Evolutionary conservation across 2,797 vertebrate species (phyloP).

Genomic region (Bufotes viridis): DNA sequence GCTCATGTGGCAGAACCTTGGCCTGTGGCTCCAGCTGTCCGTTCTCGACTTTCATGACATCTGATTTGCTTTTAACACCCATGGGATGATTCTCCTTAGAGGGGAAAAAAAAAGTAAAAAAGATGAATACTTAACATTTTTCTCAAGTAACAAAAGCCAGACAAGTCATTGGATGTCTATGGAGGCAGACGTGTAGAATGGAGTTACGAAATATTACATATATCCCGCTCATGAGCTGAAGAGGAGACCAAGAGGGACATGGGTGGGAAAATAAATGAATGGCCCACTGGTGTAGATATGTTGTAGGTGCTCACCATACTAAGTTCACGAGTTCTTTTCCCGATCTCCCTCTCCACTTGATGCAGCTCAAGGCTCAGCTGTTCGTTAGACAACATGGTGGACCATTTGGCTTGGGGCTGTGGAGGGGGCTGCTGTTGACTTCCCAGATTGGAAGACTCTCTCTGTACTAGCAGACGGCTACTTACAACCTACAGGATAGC

Average conservation of each 20-base stretch:
- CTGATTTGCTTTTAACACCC: conserved; percentile 91
- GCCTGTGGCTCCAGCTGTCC: conserved; percentile 86
- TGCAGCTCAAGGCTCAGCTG: conserved; percentile 96
- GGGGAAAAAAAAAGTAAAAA: neutral
- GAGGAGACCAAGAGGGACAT: neutral
- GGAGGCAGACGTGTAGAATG: neutral
- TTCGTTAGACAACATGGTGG: conserved; percentile 91
- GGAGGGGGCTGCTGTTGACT: conserved; percentile 77
- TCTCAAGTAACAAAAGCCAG: neutral
- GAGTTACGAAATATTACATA: neutral
- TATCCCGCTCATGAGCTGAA: neutral
- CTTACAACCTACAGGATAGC: conserved; percentile 83
- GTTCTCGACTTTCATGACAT: conserved; percentile 84
- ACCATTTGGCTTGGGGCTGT: conserved; percentile 83
- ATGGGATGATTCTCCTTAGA: conserved; percentile 89
- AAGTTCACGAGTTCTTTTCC: conserved; percentile 94
- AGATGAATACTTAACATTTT: neutral
- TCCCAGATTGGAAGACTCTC: conserved; percentile 84
- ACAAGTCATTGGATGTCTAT: neutral
- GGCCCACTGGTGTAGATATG: neutral
- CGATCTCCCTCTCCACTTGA: conserved; percentile 97
- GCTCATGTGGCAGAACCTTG: conserved; percentile 89
- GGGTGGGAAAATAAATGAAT: neutral
- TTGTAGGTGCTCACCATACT: conserved; percentile 82
- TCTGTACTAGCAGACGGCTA: conserved; percentile 92